A percentile compares a stretch with the other conserved stretches of the same genome.
Evolutionary conservation across 2,113 vertebrate species (phyloP).

Genomic region (Corynorhinus townsendii): DNA sequence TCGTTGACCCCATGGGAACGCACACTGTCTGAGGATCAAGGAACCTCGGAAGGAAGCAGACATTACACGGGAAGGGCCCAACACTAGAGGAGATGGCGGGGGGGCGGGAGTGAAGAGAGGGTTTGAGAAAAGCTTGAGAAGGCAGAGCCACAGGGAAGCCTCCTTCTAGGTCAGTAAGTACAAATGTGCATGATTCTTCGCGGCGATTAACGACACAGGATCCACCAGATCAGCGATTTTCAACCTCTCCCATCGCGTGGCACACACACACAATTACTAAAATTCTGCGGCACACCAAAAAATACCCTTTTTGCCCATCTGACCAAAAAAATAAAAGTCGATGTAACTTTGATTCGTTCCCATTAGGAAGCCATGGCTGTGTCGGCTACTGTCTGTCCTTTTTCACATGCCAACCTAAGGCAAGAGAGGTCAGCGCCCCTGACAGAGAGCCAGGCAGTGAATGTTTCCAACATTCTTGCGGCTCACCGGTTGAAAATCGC

Average conservation of each 20-base stretch:
- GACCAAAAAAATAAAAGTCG: neutral
- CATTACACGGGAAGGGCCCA: neutral
- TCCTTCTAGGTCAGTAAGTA: neutral
- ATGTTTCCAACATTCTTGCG: too few relatives aligned
- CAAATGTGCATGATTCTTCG: neutral
- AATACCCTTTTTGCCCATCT: neutral
- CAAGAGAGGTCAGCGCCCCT: neutral
- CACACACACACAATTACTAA: neutral
- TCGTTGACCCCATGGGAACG: neutral
- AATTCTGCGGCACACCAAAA: neutral
- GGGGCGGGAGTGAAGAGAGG: neutral
- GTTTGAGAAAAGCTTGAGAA: neutral
- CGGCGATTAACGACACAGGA: fast-evolving
- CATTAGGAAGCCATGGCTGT: neutral
- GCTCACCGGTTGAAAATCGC: neutral
- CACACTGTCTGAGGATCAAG: neutral
- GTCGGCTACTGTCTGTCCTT: neutral
- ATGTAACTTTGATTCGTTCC: neutral
- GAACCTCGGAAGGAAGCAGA: neutral
- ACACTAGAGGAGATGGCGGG: neutral
- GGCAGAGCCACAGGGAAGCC: neutral
- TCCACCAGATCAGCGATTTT: neutral
- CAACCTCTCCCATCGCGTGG: neutral
- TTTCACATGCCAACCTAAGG: neutral
- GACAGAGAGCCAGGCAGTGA: neutral